Percentiles rank a stretch among this genome's conserved stretches.
Conservation (phyloP, 2,113 vertebrate species). For the Plecotus auritus region DNA sequence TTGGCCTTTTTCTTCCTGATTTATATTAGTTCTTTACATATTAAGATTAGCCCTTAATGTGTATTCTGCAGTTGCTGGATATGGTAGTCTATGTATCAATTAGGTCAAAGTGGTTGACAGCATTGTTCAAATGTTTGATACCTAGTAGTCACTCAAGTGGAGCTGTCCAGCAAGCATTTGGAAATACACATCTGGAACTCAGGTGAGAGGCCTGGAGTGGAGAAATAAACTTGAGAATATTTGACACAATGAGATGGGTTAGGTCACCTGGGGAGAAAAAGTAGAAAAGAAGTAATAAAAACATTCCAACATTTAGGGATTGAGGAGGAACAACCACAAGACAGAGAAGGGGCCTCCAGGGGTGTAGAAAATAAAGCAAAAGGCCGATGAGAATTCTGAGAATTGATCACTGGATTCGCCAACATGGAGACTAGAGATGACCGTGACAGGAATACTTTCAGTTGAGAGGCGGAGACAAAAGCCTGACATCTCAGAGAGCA, state of each 20-base stretch:
- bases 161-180: not conserved
- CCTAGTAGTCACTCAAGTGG: accelerated
- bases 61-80: not conserved
- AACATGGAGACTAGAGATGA: not conserved
- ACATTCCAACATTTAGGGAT: not conserved
- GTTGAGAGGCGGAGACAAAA: not conserved
- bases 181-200: not conserved
- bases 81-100: not conserved
- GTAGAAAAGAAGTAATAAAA: not conserved
- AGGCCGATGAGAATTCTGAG: not conserved
- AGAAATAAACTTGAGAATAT: not conserved
- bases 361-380: not conserved
- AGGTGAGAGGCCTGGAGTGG: not conserved
- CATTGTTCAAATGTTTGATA: not conserved
- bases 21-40: not conserved
- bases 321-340: not conserved
- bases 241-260: not conserved
- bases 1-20: not conserved
- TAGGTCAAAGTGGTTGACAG: not conserved
- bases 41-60: not conserved
- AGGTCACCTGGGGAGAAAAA: not conserved
- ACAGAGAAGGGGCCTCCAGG: not conserved
- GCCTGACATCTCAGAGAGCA: not conserved
- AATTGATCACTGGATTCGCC: not conserved
- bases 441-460: not conserved